Base-by-base conservation (phyloP, 2,888 invertebrate species). In the Frankliniella fusca region DNA sequence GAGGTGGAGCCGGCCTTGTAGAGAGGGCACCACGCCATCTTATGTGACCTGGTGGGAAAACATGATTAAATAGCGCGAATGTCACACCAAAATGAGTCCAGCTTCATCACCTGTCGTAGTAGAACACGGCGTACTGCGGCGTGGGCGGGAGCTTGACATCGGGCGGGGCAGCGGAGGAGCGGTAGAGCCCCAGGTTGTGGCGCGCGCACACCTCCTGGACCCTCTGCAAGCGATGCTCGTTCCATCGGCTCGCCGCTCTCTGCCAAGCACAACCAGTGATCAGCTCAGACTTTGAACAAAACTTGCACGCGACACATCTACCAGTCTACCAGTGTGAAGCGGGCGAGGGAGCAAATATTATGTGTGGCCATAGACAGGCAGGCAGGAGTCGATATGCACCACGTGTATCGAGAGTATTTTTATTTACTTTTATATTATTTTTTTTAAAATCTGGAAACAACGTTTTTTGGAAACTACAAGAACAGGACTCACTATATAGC, bases 1-100 rank as follows among this genome's bases (percentile, higher is more conserved):
- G 89, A 88, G 10, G 90, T 88, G 11, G 88, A 89, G 10, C 88
- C 89, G 20, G 89, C 88, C 86, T 90, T 90, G 85, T 89, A 90
- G 48, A 90, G 86, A 8, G 90, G 90, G 84, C 90, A 90, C 86
- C 88, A 90, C 0, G 89, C 88, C 81, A 90, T 82, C 82, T 87
- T 87, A 84, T 88, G 87, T 10, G 85, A 84, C 83, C 89, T 89
- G 84, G 10, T 84, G 84, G 54, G 15, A 50, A 80, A 80, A 7
- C 20, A 48, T 23, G 15, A 18, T 38, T 10, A 80, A n/a, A 18
- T 38, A 48, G 15, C 3, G 61, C 11, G 15, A n/a, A 65, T 61
- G 20, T 61, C 54, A 20, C 11, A 65, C n/a, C 49, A 81, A 5
- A 48, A 81, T 28, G 18, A n/a, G 18, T 20, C 15, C 3, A 9